phyloP scores from a whole-genome alignment of 2,113 vertebrate genomes.

The Thryonomys swinderianus region DNA sequence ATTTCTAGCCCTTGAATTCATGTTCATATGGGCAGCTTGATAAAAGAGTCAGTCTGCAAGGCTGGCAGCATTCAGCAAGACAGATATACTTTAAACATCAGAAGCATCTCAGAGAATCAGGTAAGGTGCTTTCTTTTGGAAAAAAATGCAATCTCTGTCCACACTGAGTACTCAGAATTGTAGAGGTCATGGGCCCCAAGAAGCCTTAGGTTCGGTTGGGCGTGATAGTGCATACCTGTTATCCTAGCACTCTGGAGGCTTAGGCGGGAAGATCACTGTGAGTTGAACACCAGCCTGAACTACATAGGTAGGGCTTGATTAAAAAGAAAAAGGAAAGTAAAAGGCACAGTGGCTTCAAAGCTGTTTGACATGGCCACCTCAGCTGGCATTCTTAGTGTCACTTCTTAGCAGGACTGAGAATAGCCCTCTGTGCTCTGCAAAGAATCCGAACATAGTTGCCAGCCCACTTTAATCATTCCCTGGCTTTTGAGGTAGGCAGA shows the following conservation, averaged over 20 bases:
- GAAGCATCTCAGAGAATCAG: neutral
- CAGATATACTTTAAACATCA: neutral
- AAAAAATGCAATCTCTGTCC: too few species aligned
- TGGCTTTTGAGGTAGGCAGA: neutral
- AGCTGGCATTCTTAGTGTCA: neutral
- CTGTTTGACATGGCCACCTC: accelerated
- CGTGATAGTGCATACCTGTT: accelerated
- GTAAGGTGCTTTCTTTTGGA: neutral
- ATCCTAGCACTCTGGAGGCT: neutral
- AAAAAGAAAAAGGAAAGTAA: neutral
- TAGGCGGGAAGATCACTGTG: neutral
- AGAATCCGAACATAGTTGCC: accelerated
- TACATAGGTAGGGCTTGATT: neutral
- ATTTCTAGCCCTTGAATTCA: neutral
- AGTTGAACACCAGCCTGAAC: neutral
- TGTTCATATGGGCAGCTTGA: accelerated
- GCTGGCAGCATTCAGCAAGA: too few species aligned
- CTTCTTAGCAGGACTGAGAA: neutral
- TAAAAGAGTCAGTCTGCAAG: neutral
- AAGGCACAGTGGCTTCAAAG: neutral
- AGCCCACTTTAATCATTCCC: accelerated
- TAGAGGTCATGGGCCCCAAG: neutral
- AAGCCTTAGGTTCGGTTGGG: neutral
- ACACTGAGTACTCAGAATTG: neutral
- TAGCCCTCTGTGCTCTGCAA: accelerated